Base-by-base conservation (phyloP, 1,140 invertebrate genomes). In the Neodiprion lecontei region DNA sequence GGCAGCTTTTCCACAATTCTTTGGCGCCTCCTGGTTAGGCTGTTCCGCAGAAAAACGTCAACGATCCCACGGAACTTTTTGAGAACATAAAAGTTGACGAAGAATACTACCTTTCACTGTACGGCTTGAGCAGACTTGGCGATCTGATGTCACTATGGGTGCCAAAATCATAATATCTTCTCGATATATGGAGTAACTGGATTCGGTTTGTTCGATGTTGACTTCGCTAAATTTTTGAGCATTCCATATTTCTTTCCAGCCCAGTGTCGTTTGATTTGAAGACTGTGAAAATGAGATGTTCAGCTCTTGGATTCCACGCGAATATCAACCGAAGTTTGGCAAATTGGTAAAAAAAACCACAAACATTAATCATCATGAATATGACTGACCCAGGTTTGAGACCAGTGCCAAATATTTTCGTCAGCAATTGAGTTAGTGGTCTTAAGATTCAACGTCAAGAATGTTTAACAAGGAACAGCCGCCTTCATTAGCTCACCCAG, bases 261-360 rank as follows among this genome's bases (percentile, higher is more conserved):
- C 8, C 21, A 11, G 11, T 21, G 11, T 21, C 67, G 67, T 4
- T 21, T 21, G 67, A 11, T 68, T 21, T 40, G 10, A 11, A 9
- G n/a, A 21, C 17, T 11, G 28, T 68, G n/a, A 68, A 68, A 11
- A 68, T 40, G 9, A 68, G 17, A 47, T 14, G 7, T 47, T 23
- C 11, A 21, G 67, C 17, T 69, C 7, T 7, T 69, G 67, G 67
- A 69, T 69, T 69, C 67, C 67, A 69, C 14, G 40, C 17, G 14
- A 14, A 21, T 69, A 4, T 21, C 17, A 69, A 47, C 23, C 12
- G 40, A 0, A 69, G 0, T 61, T 61, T 7, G 21, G 17, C 12
- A 7, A 69, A 47, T 14, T 69, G 14, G 11, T 23, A 10, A 21
- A 69, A 8, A 69, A 69, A 69, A 5, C n/a, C 14, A 47, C 21